phyloP scores from a whole-genome alignment of 2,888 invertebrate species.

The Lycaena phlaeas region DNA sequence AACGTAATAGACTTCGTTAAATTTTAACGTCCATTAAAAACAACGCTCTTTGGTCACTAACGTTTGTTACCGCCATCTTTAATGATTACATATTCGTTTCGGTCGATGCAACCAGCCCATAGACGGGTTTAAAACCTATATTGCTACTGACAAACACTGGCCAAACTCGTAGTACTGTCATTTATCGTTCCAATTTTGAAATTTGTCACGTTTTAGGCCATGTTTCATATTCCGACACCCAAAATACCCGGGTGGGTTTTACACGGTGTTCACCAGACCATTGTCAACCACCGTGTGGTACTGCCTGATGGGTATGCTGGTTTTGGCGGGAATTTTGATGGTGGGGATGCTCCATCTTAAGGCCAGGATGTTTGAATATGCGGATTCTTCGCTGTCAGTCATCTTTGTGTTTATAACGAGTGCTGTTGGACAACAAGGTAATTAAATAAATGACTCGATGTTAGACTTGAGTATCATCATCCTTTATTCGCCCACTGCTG shows the following conservation, averaged over 20 bases:
- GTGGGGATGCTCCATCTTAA: constrained; percentile 33
- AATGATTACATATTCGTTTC: too few species aligned
- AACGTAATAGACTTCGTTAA: too few species aligned
- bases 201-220: constrained; percentile 49
- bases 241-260: constrained; percentile 70
- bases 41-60: too few species aligned
- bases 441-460: too few species aligned
- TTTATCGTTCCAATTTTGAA: not conserved
- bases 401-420: constrained; percentile 56
- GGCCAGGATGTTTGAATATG: constrained; percentile 22
- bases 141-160: not conserved
- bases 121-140: too few species aligned
- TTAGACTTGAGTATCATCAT: too few species aligned
- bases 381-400: constrained; percentile 55
- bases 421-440: constrained; percentile 64
- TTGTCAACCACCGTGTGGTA: constrained; percentile 74
- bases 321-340: constrained; percentile 30
- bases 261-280: constrained; percentile 77
- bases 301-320: constrained; percentile 45
- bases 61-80: too few species aligned
- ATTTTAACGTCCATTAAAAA: too few species aligned
- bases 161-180: not conserved
- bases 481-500: too few species aligned
- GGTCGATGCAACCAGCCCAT: too few species aligned
- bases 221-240: constrained; percentile 80